These are phyloP conservation scores for Orthosia cruda DNA, from an alignment of 2,888 invertebrate species.

Conservation along the genomic window DNA sequence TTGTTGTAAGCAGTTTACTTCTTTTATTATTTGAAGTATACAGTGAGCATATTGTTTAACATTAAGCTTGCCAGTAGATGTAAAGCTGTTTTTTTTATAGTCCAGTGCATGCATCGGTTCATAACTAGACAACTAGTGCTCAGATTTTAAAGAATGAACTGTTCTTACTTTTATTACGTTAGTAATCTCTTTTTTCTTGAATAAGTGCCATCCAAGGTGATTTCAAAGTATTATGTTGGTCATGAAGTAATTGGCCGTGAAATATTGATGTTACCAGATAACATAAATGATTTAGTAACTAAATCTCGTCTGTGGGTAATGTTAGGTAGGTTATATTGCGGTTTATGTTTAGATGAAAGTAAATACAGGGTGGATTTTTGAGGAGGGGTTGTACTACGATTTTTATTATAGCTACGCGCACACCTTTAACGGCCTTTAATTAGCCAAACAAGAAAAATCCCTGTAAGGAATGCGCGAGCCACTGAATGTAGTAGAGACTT, in stretches of 20 bases:
- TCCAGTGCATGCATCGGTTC: background rate
- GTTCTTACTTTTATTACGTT: slow-evolving; percentile 32
- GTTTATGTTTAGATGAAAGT: background rate
- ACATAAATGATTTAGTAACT: slow-evolving; percentile 62
- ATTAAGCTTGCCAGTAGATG: slow-evolving; percentile 36
- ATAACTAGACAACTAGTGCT: slow-evolving; percentile 12
- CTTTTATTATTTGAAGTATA: slow-evolving; percentile 30
- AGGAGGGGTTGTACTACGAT: background rate
- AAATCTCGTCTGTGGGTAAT: slow-evolving; percentile 38
- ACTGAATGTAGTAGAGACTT: background rate
- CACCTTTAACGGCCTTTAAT: no score
- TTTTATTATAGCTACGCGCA: no score
- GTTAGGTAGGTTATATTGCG: slow-evolving; percentile 13
- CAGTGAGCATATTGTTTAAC: slow-evolving; percentile 50
- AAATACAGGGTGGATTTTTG: background rate
- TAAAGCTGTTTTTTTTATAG: slow-evolving; percentile 10
- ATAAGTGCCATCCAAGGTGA: slow-evolving; percentile 68
- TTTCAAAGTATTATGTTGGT: slow-evolving; percentile 69
- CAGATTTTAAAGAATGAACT: slow-evolving; percentile 48
- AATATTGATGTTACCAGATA: slow-evolving; percentile 67
- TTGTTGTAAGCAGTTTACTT: slow-evolving; percentile 3
- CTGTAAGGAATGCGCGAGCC: background rate
- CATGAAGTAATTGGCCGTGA: slow-evolving; percentile 60
- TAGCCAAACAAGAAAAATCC: no score
- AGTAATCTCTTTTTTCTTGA: slow-evolving; percentile 35